phyloP scores from a whole-genome alignment of 2,113 vertebrate species.

The Malurus cyaneus region DNA sequence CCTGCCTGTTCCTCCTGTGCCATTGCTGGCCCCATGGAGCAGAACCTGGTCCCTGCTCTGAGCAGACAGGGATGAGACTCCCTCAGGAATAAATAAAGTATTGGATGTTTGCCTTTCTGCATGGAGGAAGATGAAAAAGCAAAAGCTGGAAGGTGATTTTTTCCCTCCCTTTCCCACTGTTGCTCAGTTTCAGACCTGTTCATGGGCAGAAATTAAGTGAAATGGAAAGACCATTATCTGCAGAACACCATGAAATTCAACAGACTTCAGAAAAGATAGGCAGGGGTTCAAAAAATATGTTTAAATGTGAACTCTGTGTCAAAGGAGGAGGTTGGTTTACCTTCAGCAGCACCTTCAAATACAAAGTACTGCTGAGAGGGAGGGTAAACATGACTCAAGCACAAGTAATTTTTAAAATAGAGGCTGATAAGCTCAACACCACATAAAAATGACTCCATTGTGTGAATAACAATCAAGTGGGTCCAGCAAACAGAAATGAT shows the following conservation, averaged over 20 bases:
- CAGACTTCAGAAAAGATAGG: not conserved
- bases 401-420: not conserved
- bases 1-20: not conserved
- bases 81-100: not conserved
- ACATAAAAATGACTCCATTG: not conserved
- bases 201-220: not conserved
- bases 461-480: not conserved
- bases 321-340: not conserved
- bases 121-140: not conserved
- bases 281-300: fast-evolving
- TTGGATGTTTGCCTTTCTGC: not conserved
- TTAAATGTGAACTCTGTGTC: not conserved
- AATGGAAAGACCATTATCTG: not conserved
- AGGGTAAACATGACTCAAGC: not conserved
- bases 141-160: not conserved
- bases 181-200: not conserved
- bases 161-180: not conserved
- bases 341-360: not conserved
- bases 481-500: not conserved
- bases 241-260: not conserved
- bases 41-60: not conserved
- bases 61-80: not conserved
- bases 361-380: not conserved
- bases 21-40: not conserved
- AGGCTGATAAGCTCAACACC: not conserved